Conservation (phyloP, 2,113 vertebrate species). For the Colinus virginianus region DNA sequence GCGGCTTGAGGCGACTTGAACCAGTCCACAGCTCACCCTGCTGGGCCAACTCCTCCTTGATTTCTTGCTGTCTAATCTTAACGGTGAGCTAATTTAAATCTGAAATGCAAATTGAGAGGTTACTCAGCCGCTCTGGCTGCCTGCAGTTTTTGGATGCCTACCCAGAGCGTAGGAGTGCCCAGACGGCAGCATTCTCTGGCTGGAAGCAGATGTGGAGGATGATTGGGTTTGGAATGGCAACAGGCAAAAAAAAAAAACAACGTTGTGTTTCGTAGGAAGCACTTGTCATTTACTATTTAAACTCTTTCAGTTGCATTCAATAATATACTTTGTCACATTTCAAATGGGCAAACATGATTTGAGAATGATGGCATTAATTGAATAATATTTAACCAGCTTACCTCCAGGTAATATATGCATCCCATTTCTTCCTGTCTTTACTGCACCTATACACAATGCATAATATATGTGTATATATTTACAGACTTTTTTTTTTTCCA, state of each 20-base stretch:
- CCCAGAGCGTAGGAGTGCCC: background rate
- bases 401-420: background rate
- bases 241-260: background rate
- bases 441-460: too few relatives aligned
- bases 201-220: fast-evolving
- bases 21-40: too few relatives aligned
- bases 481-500: background rate
- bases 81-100: background rate
- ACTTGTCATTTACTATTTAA: background rate
- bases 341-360: background rate
- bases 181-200: fast-evolving
- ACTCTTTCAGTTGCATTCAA: background rate
- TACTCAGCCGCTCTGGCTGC: fast-evolving
- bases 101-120: background rate
- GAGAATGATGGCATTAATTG: background rate
- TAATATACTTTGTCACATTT: too few relatives aligned
- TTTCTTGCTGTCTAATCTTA: background rate
- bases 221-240: fast-evolving
- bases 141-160: background rate
- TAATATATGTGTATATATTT: background rate
- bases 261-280: background rate
- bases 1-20: too few relatives aligned
- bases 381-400: too few relatives aligned
- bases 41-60: fast-evolving
- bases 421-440: background rate